Conservation (phyloP, 37 sponge, comb jelly and placozoan species). For the Spongia lamella region DNA sequence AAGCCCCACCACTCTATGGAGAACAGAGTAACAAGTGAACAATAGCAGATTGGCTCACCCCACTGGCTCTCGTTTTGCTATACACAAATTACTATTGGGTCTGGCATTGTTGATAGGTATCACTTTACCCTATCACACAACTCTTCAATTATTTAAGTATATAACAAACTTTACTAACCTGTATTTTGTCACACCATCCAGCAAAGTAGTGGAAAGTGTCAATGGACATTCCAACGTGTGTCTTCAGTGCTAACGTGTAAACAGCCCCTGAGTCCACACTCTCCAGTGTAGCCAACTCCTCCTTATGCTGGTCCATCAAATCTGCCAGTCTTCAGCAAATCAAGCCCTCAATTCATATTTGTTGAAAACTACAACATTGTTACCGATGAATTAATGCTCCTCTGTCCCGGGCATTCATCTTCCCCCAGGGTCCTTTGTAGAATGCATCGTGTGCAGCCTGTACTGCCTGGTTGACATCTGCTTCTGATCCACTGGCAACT, state of each 20-base stretch:
- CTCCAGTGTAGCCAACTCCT: conserved; percentile 91
- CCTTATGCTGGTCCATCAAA: conserved; percentile 90
- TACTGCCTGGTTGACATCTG: conserved; percentile 87
- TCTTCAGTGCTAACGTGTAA: conserved; percentile 93
- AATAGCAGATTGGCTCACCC: too few relatives aligned
- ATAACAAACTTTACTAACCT: conserved; percentile 31
- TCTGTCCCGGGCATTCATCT: conserved; percentile 93
- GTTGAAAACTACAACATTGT: background rate
- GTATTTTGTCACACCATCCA: conserved; percentile 97
- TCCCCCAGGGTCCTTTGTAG: conserved; percentile 83
- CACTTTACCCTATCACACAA: conserved; percentile 53
- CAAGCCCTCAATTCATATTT: background rate
- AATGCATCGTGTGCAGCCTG: conserved; percentile 81
- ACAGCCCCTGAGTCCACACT: conserved; percentile 91
- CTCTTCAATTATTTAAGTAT: background rate
- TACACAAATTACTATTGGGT: conserved; percentile 85
- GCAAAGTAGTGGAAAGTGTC: conserved; percentile 94
- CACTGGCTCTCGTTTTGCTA: conserved; percentile 83
- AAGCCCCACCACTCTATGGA: conserved; percentile 79
- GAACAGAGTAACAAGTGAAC: too few relatives aligned
- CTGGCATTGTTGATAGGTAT: conserved; percentile 93
- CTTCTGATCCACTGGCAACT: conserved; percentile 53
- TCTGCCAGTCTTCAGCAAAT: conserved; percentile 76
- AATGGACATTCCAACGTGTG: conserved; percentile 94
- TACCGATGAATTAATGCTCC: conserved; percentile 81